Percentiles rank a stretch among this genome's conserved stretches.
phyloP scores from a whole-genome alignment of 2,797 vertebrate species.

The Odontamblyopus lacepedii region DNA sequence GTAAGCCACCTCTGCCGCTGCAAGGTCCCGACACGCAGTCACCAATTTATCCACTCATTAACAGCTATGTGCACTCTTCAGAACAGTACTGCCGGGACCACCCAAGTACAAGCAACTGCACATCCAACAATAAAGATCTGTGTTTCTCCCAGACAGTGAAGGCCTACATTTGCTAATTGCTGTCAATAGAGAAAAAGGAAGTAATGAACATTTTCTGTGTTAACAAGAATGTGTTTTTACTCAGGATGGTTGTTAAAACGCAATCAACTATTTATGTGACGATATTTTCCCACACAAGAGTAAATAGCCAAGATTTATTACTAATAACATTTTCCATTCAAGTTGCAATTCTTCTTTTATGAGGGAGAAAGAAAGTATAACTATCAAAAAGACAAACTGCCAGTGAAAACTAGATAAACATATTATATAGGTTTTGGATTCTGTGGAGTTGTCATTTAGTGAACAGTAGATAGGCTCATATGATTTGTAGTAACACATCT shows the following conservation, averaged over 20 bases:
- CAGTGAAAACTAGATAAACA: not conserved
- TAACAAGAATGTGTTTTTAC: slow-evolving; percentile 51
- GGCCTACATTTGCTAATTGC: slow-evolving; percentile 50
- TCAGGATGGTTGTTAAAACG: slow-evolving; percentile 41
- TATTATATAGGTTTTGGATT: too few species aligned
- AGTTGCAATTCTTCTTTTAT: not conserved
- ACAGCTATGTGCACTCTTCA: slow-evolving; percentile 50
- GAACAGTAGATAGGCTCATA: not conserved
- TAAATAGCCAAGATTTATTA: slow-evolving; percentile 15
- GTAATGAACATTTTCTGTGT: slow-evolving; percentile 40
- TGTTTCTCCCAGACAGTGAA: slow-evolving; percentile 29
- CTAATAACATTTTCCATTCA: not conserved
- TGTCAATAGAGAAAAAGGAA: slow-evolving; percentile 27
- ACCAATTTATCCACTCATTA: slow-evolving; percentile 64
- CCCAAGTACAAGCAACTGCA: slow-evolving; percentile 58
- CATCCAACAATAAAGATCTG: slow-evolving; percentile 52
- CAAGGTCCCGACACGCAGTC: slow-evolving; percentile 50
- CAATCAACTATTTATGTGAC: slow-evolving; percentile 18
- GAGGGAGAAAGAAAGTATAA: not conserved
- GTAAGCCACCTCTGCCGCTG: slow-evolving; percentile 49
- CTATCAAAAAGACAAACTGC: not conserved
- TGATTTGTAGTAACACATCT: not conserved
- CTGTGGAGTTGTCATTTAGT: not conserved
- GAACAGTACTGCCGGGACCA: slow-evolving; percentile 54
- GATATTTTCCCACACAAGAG: slow-evolving; percentile 20